Evolutionary conservation across 2,797 vertebrate species (phyloP), one percentile per base, ranked within the genome.

Genomic region (Amblyopsis hoosieri): DNA sequence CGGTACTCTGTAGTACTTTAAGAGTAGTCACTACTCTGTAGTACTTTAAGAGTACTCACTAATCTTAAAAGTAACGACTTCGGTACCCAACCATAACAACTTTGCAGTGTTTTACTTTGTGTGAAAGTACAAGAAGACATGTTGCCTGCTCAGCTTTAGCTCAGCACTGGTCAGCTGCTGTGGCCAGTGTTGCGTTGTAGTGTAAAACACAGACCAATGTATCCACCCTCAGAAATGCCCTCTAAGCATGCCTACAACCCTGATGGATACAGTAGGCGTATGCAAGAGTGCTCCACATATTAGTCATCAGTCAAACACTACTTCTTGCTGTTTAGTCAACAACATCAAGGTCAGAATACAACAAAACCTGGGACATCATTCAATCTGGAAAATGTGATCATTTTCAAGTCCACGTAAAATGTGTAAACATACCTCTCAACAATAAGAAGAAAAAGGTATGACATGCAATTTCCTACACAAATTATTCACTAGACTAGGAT

Each of bases 401-500:
- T 14, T 51, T n/a, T 12, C 3, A 4, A 48, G 37, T 64, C 60
- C 45, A 33, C 0, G 2, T 13, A 19, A 23, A 11, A 66, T 45
- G 67, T 19, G 1, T 58, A 73, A 57, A 76, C 46, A n/a, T 50
- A 48, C 19, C 57, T 29, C 23, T 12, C 53, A 1, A n/a, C 3
- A 49, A 61, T 23, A 23, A 23, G 23, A 61, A 11, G 57, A 1
- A 45, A 52, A 74, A 54, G 71, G 71, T 77, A 15, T 47, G 76
- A 84, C 76, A 65, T 19, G n/a, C 14, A 68, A 47, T 66, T 60
- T 1, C 66, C 79, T 67, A 69, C 67, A 86, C 76, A 83, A 90
- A 90, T 90, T 79, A 89, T 90, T 90, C 57, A 88, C 66, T 45
- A 81, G 74, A 76, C 64, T 52, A 71, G 72, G 72, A 74, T 75